phyloP scores from a whole-genome alignment of 2,797 vertebrate species.

The Paramormyrops hopkinsi region DNA sequence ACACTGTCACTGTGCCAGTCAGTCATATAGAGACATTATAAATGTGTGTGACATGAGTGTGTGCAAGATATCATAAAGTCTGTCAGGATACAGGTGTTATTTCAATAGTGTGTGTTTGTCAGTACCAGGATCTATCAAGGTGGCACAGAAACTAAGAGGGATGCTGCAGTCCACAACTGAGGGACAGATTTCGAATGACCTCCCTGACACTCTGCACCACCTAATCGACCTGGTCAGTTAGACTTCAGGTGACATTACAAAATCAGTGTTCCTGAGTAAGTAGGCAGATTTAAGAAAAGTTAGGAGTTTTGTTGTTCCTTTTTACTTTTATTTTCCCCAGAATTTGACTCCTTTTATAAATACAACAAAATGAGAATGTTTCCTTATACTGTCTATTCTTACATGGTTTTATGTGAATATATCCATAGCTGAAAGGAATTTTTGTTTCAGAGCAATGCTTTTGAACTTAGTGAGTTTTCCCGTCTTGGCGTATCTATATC shows the following conservation, averaged over 20 bases:
- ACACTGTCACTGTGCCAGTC: background rate
- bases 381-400: background rate
- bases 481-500: background rate
- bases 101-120: background rate
- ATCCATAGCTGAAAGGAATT: background rate
- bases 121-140: conserved; percentile 33
- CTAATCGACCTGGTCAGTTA: conserved; percentile 73
- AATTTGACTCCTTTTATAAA: background rate
- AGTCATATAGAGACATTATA: background rate
- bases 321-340: background rate
- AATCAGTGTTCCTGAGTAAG: background rate
- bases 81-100: conserved; percentile 32
- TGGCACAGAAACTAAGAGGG: conserved; percentile 61
- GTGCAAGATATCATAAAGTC: background rate
- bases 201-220: conserved; percentile 61
- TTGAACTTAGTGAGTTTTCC: background rate
- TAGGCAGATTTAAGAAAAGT: background rate
- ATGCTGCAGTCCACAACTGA: conserved; percentile 59
- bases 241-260: background rate
- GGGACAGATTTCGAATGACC: conserved; percentile 53
- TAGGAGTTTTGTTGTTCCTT: background rate
- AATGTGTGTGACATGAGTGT: background rate
- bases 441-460: background rate
- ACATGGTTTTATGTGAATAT: background rate
- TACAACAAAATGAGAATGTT: background rate